These are phyloP conservation scores for Vesta saturnalis DNA, from an alignment of 2,888 invertebrate species.

Conservation along the genomic window DNA sequence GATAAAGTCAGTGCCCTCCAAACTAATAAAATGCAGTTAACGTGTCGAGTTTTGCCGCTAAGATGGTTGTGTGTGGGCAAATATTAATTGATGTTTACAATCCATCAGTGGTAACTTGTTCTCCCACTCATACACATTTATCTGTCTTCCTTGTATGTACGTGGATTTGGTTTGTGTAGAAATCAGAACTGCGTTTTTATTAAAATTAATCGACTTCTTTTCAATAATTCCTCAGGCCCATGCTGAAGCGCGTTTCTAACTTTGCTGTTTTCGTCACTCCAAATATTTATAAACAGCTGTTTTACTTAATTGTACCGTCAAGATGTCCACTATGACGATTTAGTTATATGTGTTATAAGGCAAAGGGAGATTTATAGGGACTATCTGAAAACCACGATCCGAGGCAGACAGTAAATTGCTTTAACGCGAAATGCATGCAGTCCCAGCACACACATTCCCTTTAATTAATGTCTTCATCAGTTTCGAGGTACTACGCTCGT, in stretches of 20 bases:
- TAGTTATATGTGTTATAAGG: not conserved
- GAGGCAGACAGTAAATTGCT: conserved; percentile 2
- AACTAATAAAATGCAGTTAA: conserved; percentile 40
- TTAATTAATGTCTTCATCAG: not conserved
- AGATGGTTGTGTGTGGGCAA: conserved; percentile 40
- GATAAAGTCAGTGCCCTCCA: conserved; percentile 37
- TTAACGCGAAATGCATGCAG: not conserved
- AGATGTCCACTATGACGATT: not conserved
- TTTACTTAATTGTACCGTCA: no score
- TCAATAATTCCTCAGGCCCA: no score
- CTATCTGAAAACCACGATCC: not conserved
- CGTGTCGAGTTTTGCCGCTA: conserved; percentile 40
- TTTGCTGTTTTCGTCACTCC: no score
- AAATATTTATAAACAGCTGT: no score
- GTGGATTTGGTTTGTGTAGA: conserved; percentile 12
- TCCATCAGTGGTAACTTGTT: conserved; percentile 34
- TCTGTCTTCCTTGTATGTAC: conserved; percentile 26
- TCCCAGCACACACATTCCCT: not conserved
- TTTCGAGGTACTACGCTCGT: no score
- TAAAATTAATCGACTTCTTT: conserved; percentile 33
- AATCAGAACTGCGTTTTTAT: conserved; percentile 25
- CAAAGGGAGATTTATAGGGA: not conserved
- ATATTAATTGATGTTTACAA: conserved; percentile 42
- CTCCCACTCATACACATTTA: conserved; percentile 37
- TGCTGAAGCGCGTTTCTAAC: no score